Evolutionary conservation across 1,140 invertebrate genomes (phyloP), one percentile per base, ranked within the genome.

Genomic region (Wiebesia pumilae): DNA sequence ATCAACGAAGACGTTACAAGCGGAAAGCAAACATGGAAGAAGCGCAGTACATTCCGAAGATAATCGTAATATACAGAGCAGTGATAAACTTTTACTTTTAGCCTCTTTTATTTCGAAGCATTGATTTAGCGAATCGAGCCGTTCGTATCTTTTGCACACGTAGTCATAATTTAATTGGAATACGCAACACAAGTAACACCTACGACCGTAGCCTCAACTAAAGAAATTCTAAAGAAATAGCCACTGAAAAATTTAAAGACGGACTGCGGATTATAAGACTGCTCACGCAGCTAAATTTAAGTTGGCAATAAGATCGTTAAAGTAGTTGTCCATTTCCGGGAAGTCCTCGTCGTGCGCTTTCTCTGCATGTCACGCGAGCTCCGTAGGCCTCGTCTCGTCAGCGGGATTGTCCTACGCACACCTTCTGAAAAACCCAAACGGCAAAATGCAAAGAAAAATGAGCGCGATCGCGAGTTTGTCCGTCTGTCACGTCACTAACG

Each of bases 401-500:
- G 24, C 21, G 27, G 27, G 19, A 69, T 35, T 35, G 1, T 51
- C 65, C 58, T 33, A 3, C 80, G 19, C 7, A 40, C 19, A n/a
- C n/a, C n/a, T n/a, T 16, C 3, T 9, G 19, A 6, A 14, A 81
- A 81, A 30, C 33, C 19, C 38, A 14, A 43, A 79, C 43, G 43
- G 14, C 43, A 79, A 54, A 79, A 81, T 2, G 14, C 19, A 65
- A 81, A 27, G 10, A 24, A 62, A 62, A 62, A 62, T 27, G 58
- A 27, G 21, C 58, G 51, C 51, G 51, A 38, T 71, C 69, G 69
- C 2, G 71, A 62, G 58, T 62, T 10, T 75, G 16, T 10, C 16
- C 79, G 83, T 54, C n/a, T 47, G 21, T 80, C 35, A 77, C 27
- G 43, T 54, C 24, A 79, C 54, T 85, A 83, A 86, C 77, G 47